Conservation (phyloP, 1,140 invertebrate genomes). For the Anoplophora glabripennis region DNA sequence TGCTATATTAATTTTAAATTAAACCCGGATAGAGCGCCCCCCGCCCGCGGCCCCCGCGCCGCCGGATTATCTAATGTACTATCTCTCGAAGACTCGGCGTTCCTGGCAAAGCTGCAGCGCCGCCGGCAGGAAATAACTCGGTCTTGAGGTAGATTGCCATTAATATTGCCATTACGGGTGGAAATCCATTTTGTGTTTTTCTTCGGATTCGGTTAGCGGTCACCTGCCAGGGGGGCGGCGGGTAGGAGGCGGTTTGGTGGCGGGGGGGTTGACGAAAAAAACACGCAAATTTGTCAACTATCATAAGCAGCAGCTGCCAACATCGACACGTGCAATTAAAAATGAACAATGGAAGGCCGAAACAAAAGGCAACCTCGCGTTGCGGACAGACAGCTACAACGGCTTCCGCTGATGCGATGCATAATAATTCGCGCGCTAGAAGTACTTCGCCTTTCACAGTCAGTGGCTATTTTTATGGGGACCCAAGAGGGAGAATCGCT, state of each 20-base stretch:
- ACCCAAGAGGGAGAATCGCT: neutral
- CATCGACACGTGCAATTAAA: too few species aligned
- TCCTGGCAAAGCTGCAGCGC: neutral
- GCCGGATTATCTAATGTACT: conserved; percentile 54
- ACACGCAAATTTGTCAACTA: too few species aligned
- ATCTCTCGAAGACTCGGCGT: conserved; percentile 30
- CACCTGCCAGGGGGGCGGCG: neutral
- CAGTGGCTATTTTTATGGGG: too few species aligned
- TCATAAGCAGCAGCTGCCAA: too few species aligned
- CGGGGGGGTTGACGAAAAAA: neutral
- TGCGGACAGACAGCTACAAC: too few species aligned
- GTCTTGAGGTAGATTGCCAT: conserved; percentile 47
- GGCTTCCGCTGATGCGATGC: too few species aligned
- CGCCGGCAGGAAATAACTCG: conserved; percentile 44
- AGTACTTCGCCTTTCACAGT: too few species aligned
- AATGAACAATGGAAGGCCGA: too few species aligned
- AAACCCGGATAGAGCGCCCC: conserved; percentile 55
- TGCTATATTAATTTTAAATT: conserved; percentile 63
- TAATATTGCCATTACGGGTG: conserved; percentile 36
- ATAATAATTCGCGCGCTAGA: too few species aligned
- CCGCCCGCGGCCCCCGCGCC: conserved; percentile 40
- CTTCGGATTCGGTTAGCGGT: conserved; percentile 7
- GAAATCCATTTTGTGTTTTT: conserved; percentile 11
- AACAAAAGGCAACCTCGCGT: too few species aligned
- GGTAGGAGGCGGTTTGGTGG: neutral